Evolutionary conservation across 2,113 vertebrate species (phyloP).

Genomic region (Tor tambroides): DNA sequence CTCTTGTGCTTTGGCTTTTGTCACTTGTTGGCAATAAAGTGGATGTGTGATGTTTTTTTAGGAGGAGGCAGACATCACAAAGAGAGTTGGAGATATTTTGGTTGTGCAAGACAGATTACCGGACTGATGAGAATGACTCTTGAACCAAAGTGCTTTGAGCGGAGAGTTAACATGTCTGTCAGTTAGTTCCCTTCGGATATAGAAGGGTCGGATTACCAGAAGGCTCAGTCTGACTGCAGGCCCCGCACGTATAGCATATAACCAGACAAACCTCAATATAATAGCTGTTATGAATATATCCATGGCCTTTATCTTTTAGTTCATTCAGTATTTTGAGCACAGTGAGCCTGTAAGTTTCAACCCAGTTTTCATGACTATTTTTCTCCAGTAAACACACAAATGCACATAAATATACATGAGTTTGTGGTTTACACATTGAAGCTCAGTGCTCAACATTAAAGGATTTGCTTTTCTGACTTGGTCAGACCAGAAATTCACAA

Average conservation of each 20-base stretch:
- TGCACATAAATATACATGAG: neutral
- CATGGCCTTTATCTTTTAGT: neutral
- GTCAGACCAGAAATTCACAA: neutral
- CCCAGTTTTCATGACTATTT: neutral
- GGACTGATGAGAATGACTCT: slow-evolving; percentile 24
- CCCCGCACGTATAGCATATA: neutral
- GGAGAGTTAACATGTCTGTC: slow-evolving; percentile 28
- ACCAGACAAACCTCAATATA: neutral
- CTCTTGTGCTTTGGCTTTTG: slow-evolving; percentile 21
- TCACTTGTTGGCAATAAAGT: slow-evolving; percentile 36
- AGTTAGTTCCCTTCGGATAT: neutral
- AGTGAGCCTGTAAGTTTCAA: neutral
- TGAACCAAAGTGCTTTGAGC: slow-evolving; percentile 23
- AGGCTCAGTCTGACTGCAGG: slow-evolving; percentile 14
- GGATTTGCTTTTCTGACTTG: neutral
- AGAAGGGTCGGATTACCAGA: slow-evolving; percentile 6
- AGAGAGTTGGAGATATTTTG: slow-evolving; percentile 18
- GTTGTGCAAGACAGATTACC: slow-evolving; percentile 1
- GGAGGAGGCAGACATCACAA: slow-evolving; percentile 20
- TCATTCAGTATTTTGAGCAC: slow-evolving; percentile 4
- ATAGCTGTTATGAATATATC: neutral
- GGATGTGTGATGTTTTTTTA: neutral
- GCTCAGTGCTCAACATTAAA: neutral
- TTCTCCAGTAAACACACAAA: neutral
- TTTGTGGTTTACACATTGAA: neutral